Base-by-base conservation (phyloP, 64 coral and sea anemone species). In the Hydrozoanthus tunicans region DNA sequence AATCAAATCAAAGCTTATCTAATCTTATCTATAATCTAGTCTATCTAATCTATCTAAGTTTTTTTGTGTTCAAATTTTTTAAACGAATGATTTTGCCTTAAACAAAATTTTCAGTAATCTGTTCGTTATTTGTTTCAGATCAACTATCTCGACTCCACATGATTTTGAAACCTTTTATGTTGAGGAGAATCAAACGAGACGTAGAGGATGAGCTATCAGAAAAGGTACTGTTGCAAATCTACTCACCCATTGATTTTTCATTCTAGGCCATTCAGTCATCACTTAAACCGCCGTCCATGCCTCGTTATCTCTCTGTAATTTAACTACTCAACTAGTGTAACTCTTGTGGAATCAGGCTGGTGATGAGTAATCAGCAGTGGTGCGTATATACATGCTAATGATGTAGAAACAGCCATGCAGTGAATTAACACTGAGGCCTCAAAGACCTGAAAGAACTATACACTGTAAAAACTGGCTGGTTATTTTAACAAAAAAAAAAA, bases 121-220 rank as follows among this genome's bases (percentile, higher is more conserved):
- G 23, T 9, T 17, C 51, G 43, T 9, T 70, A 86, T 11, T 72
- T 86, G 60, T 25, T 91, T 2, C 65, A 99, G 97, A 99, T 85
- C 97, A 99, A 61, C 92, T 99, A 24, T 99, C 97, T 91, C 90
- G 97, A 58, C 86, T 99, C 32, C 97, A 99, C 89, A 99, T 99
- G 97, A 99, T 99, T 63, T 84, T 99, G 58, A 99, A 99, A 68
- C 97, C 97, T 14, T 99, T 99, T 53, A 99, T 99, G 97, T 92
- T 99, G 84, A 95, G 97, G 64, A 92, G 97, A 90, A 99, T 99
- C 54, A 99, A 99, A 77, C 91, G 94, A 12, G 97, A 99, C 92
- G 97, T 99, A 25, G 97, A 99, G 78, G 93, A 99, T 83, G 97
- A 99, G 70, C 64, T 99, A 17, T 99, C 97, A 66, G 97, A 99